Evolutionary conservation across 1,140 invertebrate genomes (phyloP), one percentile per base, ranked within the genome.

Genomic region (Maconellicoccus hirsutus): DNA sequence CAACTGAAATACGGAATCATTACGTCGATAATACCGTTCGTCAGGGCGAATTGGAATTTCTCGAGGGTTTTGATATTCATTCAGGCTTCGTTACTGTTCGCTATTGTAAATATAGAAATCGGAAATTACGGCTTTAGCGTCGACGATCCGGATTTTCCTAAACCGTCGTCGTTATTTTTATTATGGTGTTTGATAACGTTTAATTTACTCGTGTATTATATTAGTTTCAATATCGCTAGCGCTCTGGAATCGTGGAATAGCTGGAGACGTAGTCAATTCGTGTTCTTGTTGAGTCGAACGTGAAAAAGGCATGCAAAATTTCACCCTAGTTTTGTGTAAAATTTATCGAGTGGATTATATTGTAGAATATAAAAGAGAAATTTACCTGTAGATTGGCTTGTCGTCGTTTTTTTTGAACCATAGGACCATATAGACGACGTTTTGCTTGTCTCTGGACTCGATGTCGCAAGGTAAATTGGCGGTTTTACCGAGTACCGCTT

Each of bases 341-440:
- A n/a, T n/a, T n/a, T n/a, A n/a, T n/a, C n/a, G n/a, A n/a, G n/a
- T n/a, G n/a, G n/a, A n/a, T n/a, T n/a, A n/a, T n/a, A n/a, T n/a
- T n/a, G n/a, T n/a, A n/a, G n/a, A n/a, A n/a, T 6, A 33, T 33
- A 33, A 33, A 33, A 33, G 12, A 33, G 29, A 33, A 33, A 33
- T 33, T 80, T 83, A 93, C 91, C 90, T 94, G 83, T 93, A 94
- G 74, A 95, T 85, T 59, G 92, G 91, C 79, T 91, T 92, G 69
- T 87, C 86, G 23, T 86, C 87, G 70, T 86, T 87, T 77, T 92
- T 89, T 74, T 90, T 83, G 80, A 92, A 95, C 92, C 92, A 95
- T 7, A 94, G 82, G 73, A 95, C 90, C 88, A 94, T 90, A 79
- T 91, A 90, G 73, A 93, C 89, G 73, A 89, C 82, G 78, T 94